phyloP scores from a whole-genome alignment of 2,888 invertebrate species.

The Synanthedon formicaeformis region DNA sequence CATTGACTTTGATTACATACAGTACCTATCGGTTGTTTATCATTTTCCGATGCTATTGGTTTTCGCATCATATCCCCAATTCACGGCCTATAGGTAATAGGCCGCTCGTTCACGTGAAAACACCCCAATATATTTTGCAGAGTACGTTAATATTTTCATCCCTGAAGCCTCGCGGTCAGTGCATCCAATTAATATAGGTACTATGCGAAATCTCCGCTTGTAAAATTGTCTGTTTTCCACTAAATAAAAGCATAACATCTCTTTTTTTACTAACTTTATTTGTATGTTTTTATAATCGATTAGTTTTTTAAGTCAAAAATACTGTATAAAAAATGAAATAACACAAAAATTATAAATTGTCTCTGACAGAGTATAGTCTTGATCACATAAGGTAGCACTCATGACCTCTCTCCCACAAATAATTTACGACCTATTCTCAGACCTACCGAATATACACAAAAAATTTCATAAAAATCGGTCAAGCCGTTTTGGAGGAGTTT shows the following conservation, averaged over 20 bases:
- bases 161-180: conserved; percentile 40
- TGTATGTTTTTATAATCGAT: too few relatives aligned
- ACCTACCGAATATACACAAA: too few relatives aligned
- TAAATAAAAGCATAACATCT: conserved; percentile 21
- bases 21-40: conserved; percentile 32
- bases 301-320: too few relatives aligned
- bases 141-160: conserved; percentile 46
- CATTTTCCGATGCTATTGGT: conserved; percentile 26
- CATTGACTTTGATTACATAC: conserved; percentile 23
- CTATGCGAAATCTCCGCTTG: conserved; percentile 26
- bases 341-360: too few relatives aligned
- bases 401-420: too few relatives aligned
- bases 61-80: conserved; percentile 21
- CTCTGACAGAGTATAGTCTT: too few relatives aligned
- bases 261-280: too few relatives aligned
- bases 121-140: conserved; percentile 41
- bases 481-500: too few relatives aligned
- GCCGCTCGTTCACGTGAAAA: conserved; percentile 33
- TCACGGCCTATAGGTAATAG: conserved; percentile 11
- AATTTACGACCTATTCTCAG: too few relatives aligned
- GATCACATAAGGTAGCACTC: too few relatives aligned
- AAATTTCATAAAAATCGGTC: too few relatives aligned
- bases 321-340: too few relatives aligned
- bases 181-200: conserved; percentile 55
- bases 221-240: conserved; percentile 37